Evolutionary conservation across 1,140 invertebrate species (phyloP).

Genomic region (Megathymus violae): DNA sequence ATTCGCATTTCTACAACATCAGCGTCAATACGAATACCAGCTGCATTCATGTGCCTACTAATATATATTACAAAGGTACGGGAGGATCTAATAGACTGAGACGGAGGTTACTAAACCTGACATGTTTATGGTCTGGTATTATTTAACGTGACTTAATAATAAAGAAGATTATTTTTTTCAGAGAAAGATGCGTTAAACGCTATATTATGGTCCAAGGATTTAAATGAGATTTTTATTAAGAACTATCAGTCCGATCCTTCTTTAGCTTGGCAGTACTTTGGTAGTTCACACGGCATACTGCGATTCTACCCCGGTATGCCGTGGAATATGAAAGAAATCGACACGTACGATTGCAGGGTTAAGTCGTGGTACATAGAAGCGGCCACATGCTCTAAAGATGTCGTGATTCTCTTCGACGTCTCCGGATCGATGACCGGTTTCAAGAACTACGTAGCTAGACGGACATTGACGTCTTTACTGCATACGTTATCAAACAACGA

Average conservation of each 20-base stretch:
- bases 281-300: slow-evolving; percentile 95
- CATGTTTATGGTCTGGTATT: too few species aligned
- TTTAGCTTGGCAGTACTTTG: slow-evolving; percentile 98
- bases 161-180: slow-evolving; percentile 59
- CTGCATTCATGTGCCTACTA: slow-evolving; percentile 96
- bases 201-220: slow-evolving; percentile 93
- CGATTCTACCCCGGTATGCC: slow-evolving; percentile 93
- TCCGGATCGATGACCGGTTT: slow-evolving; percentile 99
- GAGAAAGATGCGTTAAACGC: slow-evolving; percentile 87
- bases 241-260: slow-evolving; percentile 95
- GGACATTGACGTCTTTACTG: slow-evolving; percentile 93
- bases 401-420: slow-evolving; percentile 97
- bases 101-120: too few species aligned
- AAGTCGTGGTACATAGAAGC: slow-evolving; percentile 98
- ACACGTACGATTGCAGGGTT: slow-evolving; percentile 92
- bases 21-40: slow-evolving; percentile 92
- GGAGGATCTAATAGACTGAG: too few species aligned
- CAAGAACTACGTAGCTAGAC: slow-evolving; percentile 86
- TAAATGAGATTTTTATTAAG: slow-evolving; percentile 93
- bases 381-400: slow-evolving; percentile 98
- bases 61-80: slow-evolving; percentile 93
- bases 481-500: slow-evolving; percentile 99
- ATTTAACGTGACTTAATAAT: neutral
- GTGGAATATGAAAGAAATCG: slow-evolving; percentile 78
- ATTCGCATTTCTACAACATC: slow-evolving; percentile 94